Conservation (phyloP, 2,888 invertebrate species). For the Hypomecis punctinalis region DNA sequence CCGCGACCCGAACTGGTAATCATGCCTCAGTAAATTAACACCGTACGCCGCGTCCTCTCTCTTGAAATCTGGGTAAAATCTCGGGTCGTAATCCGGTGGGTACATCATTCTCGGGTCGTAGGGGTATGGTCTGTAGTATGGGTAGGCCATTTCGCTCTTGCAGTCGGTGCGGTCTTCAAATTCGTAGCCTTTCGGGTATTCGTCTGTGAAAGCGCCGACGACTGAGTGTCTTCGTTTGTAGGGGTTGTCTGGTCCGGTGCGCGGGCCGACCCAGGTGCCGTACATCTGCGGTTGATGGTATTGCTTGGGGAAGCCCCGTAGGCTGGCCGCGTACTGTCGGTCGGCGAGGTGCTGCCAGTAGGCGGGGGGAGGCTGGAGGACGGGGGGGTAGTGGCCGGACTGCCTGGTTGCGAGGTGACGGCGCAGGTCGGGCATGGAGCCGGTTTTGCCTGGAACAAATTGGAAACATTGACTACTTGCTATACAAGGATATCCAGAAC, state of each 20-base stretch:
- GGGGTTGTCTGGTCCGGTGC: constrained; percentile 78
- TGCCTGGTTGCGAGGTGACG: constrained; percentile 73
- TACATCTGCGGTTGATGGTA: constrained; percentile 68
- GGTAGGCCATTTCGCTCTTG: constrained; percentile 78
- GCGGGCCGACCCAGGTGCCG: constrained; percentile 80
- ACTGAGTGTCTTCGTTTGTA: constrained; percentile 84
- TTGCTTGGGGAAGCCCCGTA: constrained; percentile 72
- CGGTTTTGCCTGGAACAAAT: constrained; percentile 73
- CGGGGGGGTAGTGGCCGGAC: constrained; percentile 69
- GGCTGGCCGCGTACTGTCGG: constrained; percentile 75
- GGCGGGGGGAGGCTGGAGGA: constrained; percentile 74
- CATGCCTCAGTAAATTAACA: constrained; percentile 76
- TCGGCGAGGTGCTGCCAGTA: constrained; percentile 81
- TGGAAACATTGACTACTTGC: not conserved
- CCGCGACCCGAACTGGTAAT: constrained; percentile 74
- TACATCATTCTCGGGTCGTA: constrained; percentile 69
- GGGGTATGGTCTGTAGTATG: constrained; percentile 66
- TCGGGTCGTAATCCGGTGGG: constrained; percentile 74
- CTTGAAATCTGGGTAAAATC: constrained; percentile 73
- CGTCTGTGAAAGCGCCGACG: constrained; percentile 80
- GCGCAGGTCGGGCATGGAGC: constrained; percentile 81
- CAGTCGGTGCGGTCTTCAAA: constrained; percentile 76
- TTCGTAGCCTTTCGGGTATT: constrained; percentile 74
- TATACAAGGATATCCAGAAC: too few species aligned
- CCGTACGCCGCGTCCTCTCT: constrained; percentile 77